Evolutionary conservation across 2,797 vertebrate species (phyloP).

Genomic region (Lithobates sylvaticus): DNA sequence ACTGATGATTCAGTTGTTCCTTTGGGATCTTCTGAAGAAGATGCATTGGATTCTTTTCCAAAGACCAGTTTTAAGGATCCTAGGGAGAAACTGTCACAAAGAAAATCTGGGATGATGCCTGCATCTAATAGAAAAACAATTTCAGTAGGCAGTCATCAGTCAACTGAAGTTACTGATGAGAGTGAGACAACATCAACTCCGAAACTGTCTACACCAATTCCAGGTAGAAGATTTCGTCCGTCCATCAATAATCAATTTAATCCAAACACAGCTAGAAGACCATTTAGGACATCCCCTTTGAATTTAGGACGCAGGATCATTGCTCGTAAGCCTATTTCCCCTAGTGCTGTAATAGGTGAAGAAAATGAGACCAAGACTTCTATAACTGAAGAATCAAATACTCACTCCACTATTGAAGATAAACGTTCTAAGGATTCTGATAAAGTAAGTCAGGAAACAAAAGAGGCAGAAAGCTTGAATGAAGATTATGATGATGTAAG

Average conservation of each 20-base stretch:
- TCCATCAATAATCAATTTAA: slow-evolving; percentile 81
- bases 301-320: slow-evolving; percentile 63
- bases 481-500: slow-evolving; percentile 39
- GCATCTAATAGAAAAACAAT: slow-evolving; percentile 65
- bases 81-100: slow-evolving; percentile 71
- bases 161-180: slow-evolving; percentile 73
- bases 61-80: slow-evolving; percentile 67
- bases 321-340: slow-evolving; percentile 59
- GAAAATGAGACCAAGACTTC: slow-evolving; percentile 70
- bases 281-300: slow-evolving; percentile 68
- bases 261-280: slow-evolving; percentile 77
- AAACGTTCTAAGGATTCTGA: slow-evolving; percentile 53
- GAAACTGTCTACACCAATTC: slow-evolving; percentile 63
- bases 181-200: slow-evolving; percentile 62
- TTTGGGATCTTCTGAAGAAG: slow-evolving; percentile 65
- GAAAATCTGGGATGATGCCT: slow-evolving; percentile 63
- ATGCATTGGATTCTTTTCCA: slow-evolving; percentile 61
- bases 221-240: slow-evolving; percentile 72
- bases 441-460: slow-evolving; percentile 52
- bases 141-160: slow-evolving; percentile 68
- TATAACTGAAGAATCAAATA: slow-evolving; percentile 52
- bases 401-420: slow-evolving; percentile 56
- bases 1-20: slow-evolving; percentile 10
- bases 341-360: slow-evolving; percentile 46
- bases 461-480: slow-evolving; percentile 44